phyloP scores from a whole-genome alignment of 2,113 vertebrate genomes.

The Zeus faber region DNA sequence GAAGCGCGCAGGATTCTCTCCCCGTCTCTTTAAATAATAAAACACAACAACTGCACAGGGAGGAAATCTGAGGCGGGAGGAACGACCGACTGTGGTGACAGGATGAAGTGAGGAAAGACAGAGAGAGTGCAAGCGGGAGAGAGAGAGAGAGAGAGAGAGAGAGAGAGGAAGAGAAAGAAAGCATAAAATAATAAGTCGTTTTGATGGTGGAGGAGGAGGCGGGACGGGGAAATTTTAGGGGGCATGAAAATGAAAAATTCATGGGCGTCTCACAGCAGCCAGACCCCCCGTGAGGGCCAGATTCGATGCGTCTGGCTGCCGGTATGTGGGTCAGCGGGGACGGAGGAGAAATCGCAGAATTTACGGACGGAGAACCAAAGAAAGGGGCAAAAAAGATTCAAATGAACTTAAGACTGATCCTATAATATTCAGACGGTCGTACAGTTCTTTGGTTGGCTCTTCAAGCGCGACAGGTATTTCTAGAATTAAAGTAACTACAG shows the following conservation, averaged over 20 bases:
- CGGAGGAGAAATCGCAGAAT: conserved; percentile 14
- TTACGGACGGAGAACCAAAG: conserved; percentile 15
- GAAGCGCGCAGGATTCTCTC: conserved; percentile 41
- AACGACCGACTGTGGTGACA: conserved; percentile 11
- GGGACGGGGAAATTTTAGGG: conserved; percentile 30
- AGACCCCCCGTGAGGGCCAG: conserved; percentile 51
- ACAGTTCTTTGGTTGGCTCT: no score
- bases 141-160: not conserved
- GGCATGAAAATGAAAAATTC: conserved; percentile 70
- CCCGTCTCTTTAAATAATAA: conserved; percentile 56
- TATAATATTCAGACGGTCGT: no score
- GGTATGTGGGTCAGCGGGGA: conserved; percentile 68
- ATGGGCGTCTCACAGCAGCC: conserved; percentile 55
- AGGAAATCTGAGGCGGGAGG: conserved; percentile 10
- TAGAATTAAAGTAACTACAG: no score
- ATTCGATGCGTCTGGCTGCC: conserved; percentile 46
- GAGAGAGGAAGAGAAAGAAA: conserved; percentile 14
- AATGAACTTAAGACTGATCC: no score
- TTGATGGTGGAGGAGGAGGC: conserved; percentile 11
- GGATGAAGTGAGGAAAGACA: not conserved
- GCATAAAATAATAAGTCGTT: conserved; percentile 67
- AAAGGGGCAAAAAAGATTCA: not conserved
- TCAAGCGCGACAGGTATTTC: no score
- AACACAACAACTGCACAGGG: conserved; percentile 29
- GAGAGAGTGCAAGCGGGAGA: not conserved